A percentile compares a stretch with the other conserved stretches of the same genome.
These are phyloP conservation scores for Teleogryllus occipitalis DNA, from an alignment of 1,140 invertebrate genomes.

Conservation along the genomic window DNA sequence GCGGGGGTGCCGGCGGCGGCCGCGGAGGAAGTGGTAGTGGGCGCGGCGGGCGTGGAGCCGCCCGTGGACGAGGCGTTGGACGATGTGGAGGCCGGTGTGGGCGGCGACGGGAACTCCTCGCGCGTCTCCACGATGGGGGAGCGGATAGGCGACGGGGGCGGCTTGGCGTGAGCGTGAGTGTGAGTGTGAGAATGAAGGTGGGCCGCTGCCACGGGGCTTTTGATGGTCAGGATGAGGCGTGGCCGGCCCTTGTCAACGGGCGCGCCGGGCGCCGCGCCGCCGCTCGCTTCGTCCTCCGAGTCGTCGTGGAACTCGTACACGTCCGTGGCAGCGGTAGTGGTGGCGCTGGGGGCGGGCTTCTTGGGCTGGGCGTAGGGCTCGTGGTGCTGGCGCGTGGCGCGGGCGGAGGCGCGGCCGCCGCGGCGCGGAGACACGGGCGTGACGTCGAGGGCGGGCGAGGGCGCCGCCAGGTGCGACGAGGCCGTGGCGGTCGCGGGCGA, in stretches of 20 bases:
- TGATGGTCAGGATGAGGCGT: conserved; percentile 68
- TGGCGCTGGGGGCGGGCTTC: not conserved
- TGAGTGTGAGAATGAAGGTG: conserved; percentile 35
- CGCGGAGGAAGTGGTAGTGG: conserved; percentile 38
- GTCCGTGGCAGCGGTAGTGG: conserved; percentile 44
- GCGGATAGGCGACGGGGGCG: not conserved
- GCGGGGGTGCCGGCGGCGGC: conserved; percentile 41
- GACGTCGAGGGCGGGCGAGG: no score
- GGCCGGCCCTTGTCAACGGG: conserved; percentile 43
- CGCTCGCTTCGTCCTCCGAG: conserved; percentile 54
- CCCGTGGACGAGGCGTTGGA: not conserved
- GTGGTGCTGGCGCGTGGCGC: no score
- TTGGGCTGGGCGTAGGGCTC: no score
- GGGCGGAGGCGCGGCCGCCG: conserved; percentile 23
- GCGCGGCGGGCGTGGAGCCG: not conserved
- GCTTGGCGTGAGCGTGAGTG: conserved; percentile 7
- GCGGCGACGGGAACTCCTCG: conserved; percentile 11
- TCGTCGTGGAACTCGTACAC: conserved; percentile 80
- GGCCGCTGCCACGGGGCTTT: conserved; percentile 48
- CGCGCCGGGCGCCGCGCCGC: not conserved
- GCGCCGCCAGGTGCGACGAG: no score
- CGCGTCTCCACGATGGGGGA: conserved; percentile 16
- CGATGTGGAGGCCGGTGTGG: not conserved
- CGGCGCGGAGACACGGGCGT: conserved; percentile 18
- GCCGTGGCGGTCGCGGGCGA: no score